Evolutionary conservation across 2,113 vertebrate genomes (phyloP), one percentile per base, ranked within the genome.

Genomic region (Leucosticte australis): DNA sequence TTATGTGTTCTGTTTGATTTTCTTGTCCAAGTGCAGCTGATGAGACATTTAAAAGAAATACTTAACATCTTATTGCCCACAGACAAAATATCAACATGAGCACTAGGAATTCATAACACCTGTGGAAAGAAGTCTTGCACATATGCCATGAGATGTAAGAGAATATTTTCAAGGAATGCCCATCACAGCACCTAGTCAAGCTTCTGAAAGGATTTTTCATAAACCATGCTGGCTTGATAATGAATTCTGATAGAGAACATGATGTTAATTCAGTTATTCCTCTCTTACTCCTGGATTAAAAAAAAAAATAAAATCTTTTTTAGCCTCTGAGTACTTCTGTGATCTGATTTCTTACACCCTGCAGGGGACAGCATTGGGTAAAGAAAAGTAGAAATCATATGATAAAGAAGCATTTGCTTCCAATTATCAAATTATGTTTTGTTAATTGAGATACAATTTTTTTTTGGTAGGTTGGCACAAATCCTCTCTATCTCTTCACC

Each of bases 361-460:
- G 97, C 97, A 98, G 98, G 98, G 98, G 97, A 98, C 98, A 98
- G 98, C 97, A 98, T 98, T 98, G 98, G 98, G 98, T 97, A 96
- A 98, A 98, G 97, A 98, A 98, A 97, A 96, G 93, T 97, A 95
- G 94, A 96, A 97, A 97, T 96, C 95, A 79, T 95, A 96, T 86
- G 96, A 97, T 98, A 97, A 94, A 97, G 90, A 95, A 97, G 97
- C 96, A 98, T 97, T 98, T 98, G 97, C 96, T 98, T 97, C 94
- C 90, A 96, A 97, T 98, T 98, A 97, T 92, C 94, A 97, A 98
- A 97, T 97, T 96, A 89, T 95, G 96, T 80, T 97, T 97, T 96
- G 91, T 87, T 98, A 98, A 98, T 98, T 98, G 96, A 97, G 96
- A 94, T 87, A 95, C 64, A 95, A 9, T 1, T 9, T 15, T 44